phyloP scores from a whole-genome alignment of 2,113 vertebrate species.

The Crotalus horridus region DNA sequence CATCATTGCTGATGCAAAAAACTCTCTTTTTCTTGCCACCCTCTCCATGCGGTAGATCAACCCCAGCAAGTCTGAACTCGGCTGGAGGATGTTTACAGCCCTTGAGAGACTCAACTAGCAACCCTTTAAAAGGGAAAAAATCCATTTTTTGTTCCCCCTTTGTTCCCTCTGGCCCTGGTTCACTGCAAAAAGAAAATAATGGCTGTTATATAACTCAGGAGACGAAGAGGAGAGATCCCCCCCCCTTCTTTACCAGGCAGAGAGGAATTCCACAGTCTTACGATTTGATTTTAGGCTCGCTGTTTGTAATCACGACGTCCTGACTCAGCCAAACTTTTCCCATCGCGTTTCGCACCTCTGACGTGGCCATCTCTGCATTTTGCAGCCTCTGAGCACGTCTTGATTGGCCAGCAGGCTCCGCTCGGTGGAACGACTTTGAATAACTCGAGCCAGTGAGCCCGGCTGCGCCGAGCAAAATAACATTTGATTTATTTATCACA shows the following conservation, averaged over 20 bases:
- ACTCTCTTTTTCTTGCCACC: background rate
- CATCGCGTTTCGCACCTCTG: background rate
- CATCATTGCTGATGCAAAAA: background rate
- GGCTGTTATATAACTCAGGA: constrained; percentile 21
- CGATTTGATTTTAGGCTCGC: background rate
- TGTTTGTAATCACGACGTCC: background rate
- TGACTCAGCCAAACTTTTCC: background rate
- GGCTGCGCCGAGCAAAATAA: background rate
- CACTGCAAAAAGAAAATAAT: background rate
- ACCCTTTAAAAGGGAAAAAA: background rate
- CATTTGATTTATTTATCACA: background rate
- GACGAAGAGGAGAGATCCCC: background rate
- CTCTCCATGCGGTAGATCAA: background rate
- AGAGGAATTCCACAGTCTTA: background rate
- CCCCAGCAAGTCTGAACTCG: background rate
- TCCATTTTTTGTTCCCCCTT: accelerated
- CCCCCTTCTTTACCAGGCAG: background rate
- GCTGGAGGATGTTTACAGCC: background rate
- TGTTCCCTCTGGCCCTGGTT: background rate
- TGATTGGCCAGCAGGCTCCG: accelerated
- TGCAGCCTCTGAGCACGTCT: background rate
- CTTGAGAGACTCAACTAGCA: accelerated
- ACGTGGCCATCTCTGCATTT: background rate
- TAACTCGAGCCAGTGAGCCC: background rate
- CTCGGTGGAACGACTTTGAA: background rate